Evolutionary conservation across 2,888 invertebrate genomes (phyloP), one percentile per base, ranked within the genome.

Genomic region (Pherbina coryleti): DNA sequence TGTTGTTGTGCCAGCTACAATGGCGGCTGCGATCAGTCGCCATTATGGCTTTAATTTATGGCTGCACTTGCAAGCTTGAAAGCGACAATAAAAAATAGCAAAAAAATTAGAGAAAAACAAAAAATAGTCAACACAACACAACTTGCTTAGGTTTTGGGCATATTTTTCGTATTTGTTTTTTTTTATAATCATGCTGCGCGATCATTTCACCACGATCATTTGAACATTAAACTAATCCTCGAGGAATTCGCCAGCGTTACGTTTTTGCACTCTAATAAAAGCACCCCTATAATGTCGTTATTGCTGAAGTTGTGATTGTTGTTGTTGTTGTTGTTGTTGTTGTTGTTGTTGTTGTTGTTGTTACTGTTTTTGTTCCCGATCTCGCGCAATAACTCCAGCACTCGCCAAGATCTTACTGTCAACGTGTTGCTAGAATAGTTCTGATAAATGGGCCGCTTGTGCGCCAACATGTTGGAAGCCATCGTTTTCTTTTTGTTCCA

Each of bases 341-440:
- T 14, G 28, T 60, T 4, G 14, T 14, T 60, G n/a, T 57, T 57
- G 19, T 22, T 57, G 14, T 9, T 14, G n/a, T n/a, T n/a, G 17
- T 55, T 57, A 11, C 28, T 25, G 60, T 60, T 14, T 17, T 60
- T 4, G 14, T 14, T 60, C 25, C 25, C 60, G 60, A 11, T 25
- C 60, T 25, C 25, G 25, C 51, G 69, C 55, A n/a, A 55, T 51
- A 71, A 55, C 71, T 55, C 14, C n/a, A 71, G 71, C 71, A 55
- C 71, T 70, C 51, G 55, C 55, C 71, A 19, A 25, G 71, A 71
- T 72, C 57, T n/a, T 28, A 34, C 55, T 72, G 72, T 72, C 72
- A 37, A 57, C 57, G 72, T 72, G 72, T 72, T 57, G 34, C 34
- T 72, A 37, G 9, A 37, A 22, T 17, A 2, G 57, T 37, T 55